Evolutionary conservation across 2,888 invertebrate genomes (phyloP).

Genomic region (Periphyllus acericola): DNA sequence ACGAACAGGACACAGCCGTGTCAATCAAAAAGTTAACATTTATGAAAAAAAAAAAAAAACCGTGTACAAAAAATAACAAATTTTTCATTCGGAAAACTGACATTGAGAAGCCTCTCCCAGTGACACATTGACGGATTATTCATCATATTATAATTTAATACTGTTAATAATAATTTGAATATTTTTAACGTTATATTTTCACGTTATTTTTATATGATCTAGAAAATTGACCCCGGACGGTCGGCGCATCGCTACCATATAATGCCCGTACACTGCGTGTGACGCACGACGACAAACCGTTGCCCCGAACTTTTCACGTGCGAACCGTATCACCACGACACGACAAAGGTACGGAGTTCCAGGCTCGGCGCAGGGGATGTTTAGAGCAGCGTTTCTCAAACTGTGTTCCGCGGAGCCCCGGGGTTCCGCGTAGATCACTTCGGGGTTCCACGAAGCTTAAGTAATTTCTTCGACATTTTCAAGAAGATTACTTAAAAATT

Average conservation of each 20-base stretch:
- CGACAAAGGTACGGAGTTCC: background rate
- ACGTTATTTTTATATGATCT: slow-evolving; percentile 22
- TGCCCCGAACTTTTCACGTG: background rate
- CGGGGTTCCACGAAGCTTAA: too few relatives aligned
- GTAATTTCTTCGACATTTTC: too few relatives aligned
- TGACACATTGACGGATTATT: slow-evolving; percentile 52
- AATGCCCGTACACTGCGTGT: too few relatives aligned
- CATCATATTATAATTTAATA: slow-evolving; percentile 7
- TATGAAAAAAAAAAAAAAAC: slow-evolving; percentile 2
- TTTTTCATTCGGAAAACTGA: slow-evolving; percentile 41
- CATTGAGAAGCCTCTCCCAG: slow-evolving; percentile 33
- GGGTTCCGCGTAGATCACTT: too few relatives aligned
- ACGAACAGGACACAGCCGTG: slow-evolving; percentile 42
- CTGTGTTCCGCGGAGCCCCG: too few relatives aligned
- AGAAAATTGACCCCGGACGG: background rate
- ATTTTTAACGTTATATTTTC: background rate
- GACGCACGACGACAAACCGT: background rate
- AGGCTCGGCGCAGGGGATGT: too few relatives aligned
- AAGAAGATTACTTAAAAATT: too few relatives aligned
- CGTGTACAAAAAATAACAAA: background rate
- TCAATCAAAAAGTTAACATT: slow-evolving; percentile 51
- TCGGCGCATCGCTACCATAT: background rate
- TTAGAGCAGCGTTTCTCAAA: too few relatives aligned
- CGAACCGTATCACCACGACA: background rate
- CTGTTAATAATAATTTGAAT: slow-evolving; percentile 22